These are phyloP conservation scores for human DNA, from an alignment of 2,113 vertebrate species.

Conservation along the genomic window DNA sequence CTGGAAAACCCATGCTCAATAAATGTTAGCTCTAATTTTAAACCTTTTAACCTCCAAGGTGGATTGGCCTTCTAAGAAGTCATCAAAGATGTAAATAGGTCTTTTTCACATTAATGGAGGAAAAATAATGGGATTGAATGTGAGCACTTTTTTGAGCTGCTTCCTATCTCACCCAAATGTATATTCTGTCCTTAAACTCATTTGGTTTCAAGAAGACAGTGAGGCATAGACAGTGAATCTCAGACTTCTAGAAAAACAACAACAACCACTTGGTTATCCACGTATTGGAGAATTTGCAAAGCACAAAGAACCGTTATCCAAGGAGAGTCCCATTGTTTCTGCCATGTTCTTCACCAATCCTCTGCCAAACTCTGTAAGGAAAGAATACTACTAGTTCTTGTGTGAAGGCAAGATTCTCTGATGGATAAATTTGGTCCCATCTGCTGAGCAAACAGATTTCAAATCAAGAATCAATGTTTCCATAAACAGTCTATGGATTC, in stretches of 20 bases:
- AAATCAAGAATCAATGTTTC: conserved; percentile 41
- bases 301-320: neutral
- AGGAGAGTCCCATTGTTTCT: neutral
- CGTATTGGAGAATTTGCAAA: neutral
- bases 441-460: conserved; percentile 44
- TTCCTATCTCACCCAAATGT: neutral
- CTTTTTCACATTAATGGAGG: neutral
- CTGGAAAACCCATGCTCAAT: neutral
- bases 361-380: neutral
- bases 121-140: neutral
- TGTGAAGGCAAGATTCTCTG: neutral
- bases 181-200: neutral
- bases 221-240: neutral
- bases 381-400: neutral
- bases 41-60: neutral
- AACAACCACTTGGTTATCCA: neutral
- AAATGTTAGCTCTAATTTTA: conserved; percentile 26
- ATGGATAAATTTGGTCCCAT: conserved; percentile 17
- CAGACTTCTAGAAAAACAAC: neutral
- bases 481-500: neutral
- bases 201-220: neutral
- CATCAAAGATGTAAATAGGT: neutral
- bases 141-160: neutral
- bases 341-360: neutral
- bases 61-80: neutral